A percentile compares a stretch with the other conserved stretches of the same genome.
phyloP scores from a whole-genome alignment of 2,888 invertebrate species.

The Phyllotreta striolata region DNA sequence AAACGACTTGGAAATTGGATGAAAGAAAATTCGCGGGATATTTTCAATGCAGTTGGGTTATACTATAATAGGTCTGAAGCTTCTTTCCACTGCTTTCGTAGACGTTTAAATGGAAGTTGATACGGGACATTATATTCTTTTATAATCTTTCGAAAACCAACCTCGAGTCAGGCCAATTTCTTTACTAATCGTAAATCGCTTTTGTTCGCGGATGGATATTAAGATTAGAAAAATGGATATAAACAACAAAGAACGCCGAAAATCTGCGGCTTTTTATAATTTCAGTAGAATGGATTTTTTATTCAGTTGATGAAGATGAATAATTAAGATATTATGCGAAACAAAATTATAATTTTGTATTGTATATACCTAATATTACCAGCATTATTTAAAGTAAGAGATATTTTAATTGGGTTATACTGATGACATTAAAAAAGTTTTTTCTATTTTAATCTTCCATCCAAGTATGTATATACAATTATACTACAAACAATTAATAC shows the following conservation, averaged over 20 bases:
- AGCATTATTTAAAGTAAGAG: too few relatives aligned
- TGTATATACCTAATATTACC: too few relatives aligned
- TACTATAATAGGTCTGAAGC: constrained; percentile 33
- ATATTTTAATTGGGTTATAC: too few relatives aligned
- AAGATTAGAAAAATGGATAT: constrained; percentile 10
- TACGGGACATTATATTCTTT: constrained; percentile 36
- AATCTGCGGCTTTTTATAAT: neutral
- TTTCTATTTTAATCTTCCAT: too few relatives aligned
- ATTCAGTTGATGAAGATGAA: neutral
- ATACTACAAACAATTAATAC: too few relatives aligned
- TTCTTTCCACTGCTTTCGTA: constrained; percentile 30
- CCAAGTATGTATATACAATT: too few relatives aligned
- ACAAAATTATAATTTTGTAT: too few relatives aligned
- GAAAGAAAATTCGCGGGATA: too few relatives aligned
- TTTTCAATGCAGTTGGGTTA: constrained; percentile 31
- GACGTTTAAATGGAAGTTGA: constrained; percentile 30
- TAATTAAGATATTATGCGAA: neutral
- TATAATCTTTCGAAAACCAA: constrained; percentile 33
- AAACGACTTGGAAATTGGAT: neutral
- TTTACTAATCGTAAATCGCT: constrained; percentile 21
- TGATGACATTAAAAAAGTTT: too few relatives aligned
- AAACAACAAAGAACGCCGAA: constrained; percentile 3
- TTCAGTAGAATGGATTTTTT: constrained; percentile 2
- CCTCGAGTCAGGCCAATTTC: constrained; percentile 23
- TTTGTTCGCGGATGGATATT: constrained; percentile 9